phyloP scores from a whole-genome alignment of 2,888 invertebrate species.

The Bedellia somnulentella region DNA sequence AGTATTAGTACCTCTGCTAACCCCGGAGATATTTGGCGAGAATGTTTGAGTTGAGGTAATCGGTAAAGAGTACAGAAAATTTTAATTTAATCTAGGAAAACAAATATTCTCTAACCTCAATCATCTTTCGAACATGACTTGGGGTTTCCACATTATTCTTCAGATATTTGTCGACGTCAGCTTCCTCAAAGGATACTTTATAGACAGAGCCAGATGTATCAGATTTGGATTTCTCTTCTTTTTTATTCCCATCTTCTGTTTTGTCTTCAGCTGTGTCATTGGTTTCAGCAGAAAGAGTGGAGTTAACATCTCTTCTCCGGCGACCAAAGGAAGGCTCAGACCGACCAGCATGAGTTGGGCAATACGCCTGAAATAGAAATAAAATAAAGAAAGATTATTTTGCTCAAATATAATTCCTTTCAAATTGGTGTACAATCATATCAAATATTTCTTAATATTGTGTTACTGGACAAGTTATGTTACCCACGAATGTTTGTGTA shows the following conservation, averaged over 20 bases:
- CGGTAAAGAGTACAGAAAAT: too few species aligned
- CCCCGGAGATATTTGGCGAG: too few species aligned
- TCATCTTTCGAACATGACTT: conserved; percentile 87
- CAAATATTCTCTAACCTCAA: conserved; percentile 63
- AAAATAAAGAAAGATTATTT: neutral
- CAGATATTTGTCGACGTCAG: conserved; percentile 40
- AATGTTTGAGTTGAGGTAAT: neutral
- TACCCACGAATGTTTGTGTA: neutral
- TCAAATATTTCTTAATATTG: too few species aligned
- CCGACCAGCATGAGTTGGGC: conserved; percentile 76
- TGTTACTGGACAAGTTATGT: too few species aligned
- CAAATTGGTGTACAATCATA: too few species aligned
- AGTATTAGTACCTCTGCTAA: too few species aligned
- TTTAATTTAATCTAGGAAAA: too few species aligned
- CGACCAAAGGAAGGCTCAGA: conserved; percentile 85
- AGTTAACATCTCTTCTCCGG: conserved; percentile 60
- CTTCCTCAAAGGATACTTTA: conserved; percentile 41
- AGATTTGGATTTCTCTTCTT: conserved; percentile 16
- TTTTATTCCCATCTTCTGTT: conserved; percentile 17
- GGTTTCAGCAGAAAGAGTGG: conserved; percentile 19
- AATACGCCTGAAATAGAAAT: conserved; percentile 69
- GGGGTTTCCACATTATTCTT: conserved; percentile 61
- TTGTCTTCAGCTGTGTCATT: conserved; percentile 32
- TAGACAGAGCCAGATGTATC: conserved; percentile 27
- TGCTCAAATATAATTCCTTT: neutral